These are phyloP conservation scores for Acrobeloides nanus DNA, from an alignment of 2,888 invertebrate genomes.

Conservation along the genomic window DNA sequence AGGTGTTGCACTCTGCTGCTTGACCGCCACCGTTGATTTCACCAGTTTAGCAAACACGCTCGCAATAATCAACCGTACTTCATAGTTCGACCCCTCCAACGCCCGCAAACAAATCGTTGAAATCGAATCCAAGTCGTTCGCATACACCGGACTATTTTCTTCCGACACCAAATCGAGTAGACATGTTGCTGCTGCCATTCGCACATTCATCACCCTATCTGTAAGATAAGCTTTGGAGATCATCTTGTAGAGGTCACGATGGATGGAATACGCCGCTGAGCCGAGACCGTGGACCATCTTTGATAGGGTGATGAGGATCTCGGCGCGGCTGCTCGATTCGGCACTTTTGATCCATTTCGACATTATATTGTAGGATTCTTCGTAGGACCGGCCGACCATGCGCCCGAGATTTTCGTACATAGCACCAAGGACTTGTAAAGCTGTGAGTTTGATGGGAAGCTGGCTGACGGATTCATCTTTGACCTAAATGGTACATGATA, in stretches of 20 bases:
- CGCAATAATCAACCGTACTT: slow-evolving; percentile 82
- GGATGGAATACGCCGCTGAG: slow-evolving; percentile 21
- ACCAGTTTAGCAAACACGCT: slow-evolving; percentile 70
- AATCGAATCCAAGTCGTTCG: slow-evolving; percentile 53
- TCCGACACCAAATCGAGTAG: slow-evolving; percentile 80
- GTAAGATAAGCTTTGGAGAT: slow-evolving; percentile 81
- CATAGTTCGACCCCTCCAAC: slow-evolving; percentile 83
- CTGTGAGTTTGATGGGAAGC: slow-evolving; percentile 83
- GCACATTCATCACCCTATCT: slow-evolving; percentile 83
- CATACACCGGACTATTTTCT: slow-evolving; percentile 21
- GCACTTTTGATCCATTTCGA: slow-evolving; percentile 82
- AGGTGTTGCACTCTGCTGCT: too few species aligned
- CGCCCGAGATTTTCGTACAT: slow-evolving; percentile 96
- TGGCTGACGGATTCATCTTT: slow-evolving; percentile 96
- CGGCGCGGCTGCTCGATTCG: slow-evolving; percentile 88
- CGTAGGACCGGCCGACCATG: slow-evolving; percentile 97
- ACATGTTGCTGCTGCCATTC: slow-evolving; percentile 83
- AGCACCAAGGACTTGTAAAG: slow-evolving; percentile 81
- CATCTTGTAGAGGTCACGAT: slow-evolving; percentile 33
- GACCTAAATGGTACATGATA: too few species aligned
- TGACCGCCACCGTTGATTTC: slow-evolving; percentile 6
- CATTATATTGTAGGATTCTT: slow-evolving; percentile 88
- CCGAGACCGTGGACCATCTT: slow-evolving; percentile 90
- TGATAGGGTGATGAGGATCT: slow-evolving; percentile 91
- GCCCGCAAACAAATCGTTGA: slow-evolving; percentile 58